phyloP scores from a whole-genome alignment of 2,113 vertebrate species.

The Thamnaconus septentrionalis region DNA sequence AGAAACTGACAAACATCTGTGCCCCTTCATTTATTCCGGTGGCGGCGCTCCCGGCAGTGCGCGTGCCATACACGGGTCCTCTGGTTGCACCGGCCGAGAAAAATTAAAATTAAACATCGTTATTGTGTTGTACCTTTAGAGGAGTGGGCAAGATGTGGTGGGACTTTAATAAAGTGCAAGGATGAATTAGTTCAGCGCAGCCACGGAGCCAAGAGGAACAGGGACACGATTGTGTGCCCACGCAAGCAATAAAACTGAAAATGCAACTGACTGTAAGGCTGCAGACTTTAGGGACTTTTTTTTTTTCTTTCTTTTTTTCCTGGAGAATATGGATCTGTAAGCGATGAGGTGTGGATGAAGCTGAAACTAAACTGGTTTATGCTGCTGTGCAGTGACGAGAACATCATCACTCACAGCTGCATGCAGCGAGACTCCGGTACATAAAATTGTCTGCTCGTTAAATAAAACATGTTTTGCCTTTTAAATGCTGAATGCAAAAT shows the following conservation, averaged over 20 bases:
- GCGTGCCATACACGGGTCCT: constrained; percentile 42
- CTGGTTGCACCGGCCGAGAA: constrained; percentile 16
- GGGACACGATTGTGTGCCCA: not conserved
- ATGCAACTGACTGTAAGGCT: not conserved
- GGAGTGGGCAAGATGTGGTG: constrained; percentile 50
- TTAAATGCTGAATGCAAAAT: too few species aligned
- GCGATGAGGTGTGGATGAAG: not conserved
- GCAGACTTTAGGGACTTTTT: not conserved
- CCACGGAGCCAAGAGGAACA: constrained; percentile 21
- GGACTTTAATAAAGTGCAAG: constrained; percentile 52
- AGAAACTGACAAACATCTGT: constrained; percentile 52
- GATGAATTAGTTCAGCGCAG: constrained; percentile 42
- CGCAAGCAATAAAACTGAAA: constrained; percentile 17
- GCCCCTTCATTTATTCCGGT: constrained; percentile 13
- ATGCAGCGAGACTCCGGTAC: too few species aligned
- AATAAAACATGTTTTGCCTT: too few species aligned
- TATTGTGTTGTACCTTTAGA: constrained; percentile 42
- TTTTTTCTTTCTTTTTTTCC: not conserved
- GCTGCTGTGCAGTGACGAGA: too few species aligned
- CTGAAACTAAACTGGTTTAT: too few species aligned
- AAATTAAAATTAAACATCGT: constrained; percentile 54
- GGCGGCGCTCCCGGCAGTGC: constrained; percentile 29
- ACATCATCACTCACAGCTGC: too few species aligned
- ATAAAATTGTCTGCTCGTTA: too few species aligned
- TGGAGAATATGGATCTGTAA: not conserved